Evolutionary conservation across 2,797 vertebrate species (phyloP).

Genomic region (Tapirus indicus): DNA sequence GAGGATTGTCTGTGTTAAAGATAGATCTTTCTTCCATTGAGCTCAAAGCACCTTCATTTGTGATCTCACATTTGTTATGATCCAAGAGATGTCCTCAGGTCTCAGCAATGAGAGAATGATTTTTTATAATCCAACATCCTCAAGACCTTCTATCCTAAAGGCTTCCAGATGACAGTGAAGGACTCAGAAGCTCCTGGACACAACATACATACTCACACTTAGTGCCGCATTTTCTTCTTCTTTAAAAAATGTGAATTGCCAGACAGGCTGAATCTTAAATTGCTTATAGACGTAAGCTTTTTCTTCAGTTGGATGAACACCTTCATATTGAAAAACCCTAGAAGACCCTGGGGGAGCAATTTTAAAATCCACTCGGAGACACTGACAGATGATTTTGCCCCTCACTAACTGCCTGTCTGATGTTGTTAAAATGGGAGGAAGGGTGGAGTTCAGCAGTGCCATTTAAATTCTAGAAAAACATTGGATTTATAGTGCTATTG

Average conservation of each 20-base stretch:
- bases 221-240: constrained; percentile 47
- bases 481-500: constrained; percentile 58
- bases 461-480: constrained; percentile 64
- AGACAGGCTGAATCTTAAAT: constrained; percentile 69
- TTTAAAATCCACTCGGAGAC: constrained; percentile 61
- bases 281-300: constrained; percentile 59
- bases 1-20: constrained; percentile 11
- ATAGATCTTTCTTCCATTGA: neutral
- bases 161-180: neutral
- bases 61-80: neutral
- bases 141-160: neutral
- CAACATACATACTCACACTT: neutral
- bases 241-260: constrained; percentile 57
- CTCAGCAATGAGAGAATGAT: neutral
- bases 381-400: constrained; percentile 18
- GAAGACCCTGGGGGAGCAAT: constrained; percentile 37
- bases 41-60: constrained; percentile 14
- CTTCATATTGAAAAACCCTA: constrained; percentile 59
- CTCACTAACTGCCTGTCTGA: constrained; percentile 33
- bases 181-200: neutral
- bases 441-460: constrained; percentile 45
- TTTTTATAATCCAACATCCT: constrained; percentile 52
- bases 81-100: constrained; percentile 5
- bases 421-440: neutral
- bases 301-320: constrained; percentile 59